These are phyloP conservation scores for Bombus superbus DNA, from an alignment of 1,140 invertebrate genomes.

Conservation along the genomic window DNA sequence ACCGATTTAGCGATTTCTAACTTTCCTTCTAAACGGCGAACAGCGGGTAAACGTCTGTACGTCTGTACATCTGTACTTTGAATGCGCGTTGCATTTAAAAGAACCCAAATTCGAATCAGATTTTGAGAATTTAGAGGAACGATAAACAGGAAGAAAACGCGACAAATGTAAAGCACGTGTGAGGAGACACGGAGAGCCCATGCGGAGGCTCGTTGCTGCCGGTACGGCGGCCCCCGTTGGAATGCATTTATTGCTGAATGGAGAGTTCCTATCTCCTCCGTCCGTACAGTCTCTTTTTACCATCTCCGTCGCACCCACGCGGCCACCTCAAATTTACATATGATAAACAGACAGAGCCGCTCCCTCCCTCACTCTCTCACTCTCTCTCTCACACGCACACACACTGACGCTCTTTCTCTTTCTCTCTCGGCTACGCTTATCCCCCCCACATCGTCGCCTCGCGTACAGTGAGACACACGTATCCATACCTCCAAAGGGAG, in stretches of 20 bases:
- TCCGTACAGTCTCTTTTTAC: constrained; percentile 31
- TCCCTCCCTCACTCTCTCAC: background rate
- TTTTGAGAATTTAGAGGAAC: no score
- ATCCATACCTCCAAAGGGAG: constrained; percentile 59
- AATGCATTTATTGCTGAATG: constrained; percentile 70
- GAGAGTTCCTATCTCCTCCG: constrained; percentile 54
- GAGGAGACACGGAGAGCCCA: background rate
- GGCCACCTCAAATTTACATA: constrained; percentile 63
- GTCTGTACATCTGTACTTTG: no score
- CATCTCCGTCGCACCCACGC: constrained; percentile 46
- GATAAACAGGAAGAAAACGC: background rate
- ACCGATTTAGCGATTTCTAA: background rate
- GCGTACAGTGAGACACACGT: constrained; percentile 25
- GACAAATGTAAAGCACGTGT: background rate
- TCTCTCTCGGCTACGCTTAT: constrained; percentile 19
- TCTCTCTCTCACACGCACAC: background rate
- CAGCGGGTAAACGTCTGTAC: background rate
- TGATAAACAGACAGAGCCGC: constrained; percentile 59
- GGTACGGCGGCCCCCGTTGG: constrained; percentile 59
- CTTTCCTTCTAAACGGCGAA: background rate
- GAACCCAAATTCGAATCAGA: background rate
- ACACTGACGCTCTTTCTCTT: background rate
- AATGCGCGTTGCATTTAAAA: background rate
- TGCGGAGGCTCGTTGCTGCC: constrained; percentile 9
- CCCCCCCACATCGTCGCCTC: constrained; percentile 4